Evolutionary conservation across 2,113 vertebrate genomes (phyloP), one percentile per base, ranked within the genome.

Genomic region (Oryzias javanicus): DNA sequence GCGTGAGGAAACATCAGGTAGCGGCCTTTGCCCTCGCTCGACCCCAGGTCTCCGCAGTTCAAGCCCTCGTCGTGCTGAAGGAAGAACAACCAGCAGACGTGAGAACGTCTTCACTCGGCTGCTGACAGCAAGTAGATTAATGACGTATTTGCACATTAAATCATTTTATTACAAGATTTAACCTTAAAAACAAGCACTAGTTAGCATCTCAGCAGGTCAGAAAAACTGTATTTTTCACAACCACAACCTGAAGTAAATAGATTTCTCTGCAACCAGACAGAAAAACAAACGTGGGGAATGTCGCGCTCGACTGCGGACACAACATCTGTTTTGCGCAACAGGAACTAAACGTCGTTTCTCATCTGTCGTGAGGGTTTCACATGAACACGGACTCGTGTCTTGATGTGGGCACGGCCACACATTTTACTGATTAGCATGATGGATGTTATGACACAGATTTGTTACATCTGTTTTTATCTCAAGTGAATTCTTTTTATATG

Each of bases 1-100:
- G 93, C 93, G 0, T 92, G 72, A 51, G 90, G 91, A 64, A 90
- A 94, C 93, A 94, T 94, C 80, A 94, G 82, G 75, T 86, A 94
- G 20, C 89, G 84, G 49, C 93, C 93, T 60, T 89, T 84, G 0
- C 76, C 82, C 1, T 60, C 79, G 0, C 49, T 52, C 1, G 89
- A 80, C n/a, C 78, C 83, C 0, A 89, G 81, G 46, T 64, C 53
- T 4, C 88, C 89, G 7, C 93, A 94, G 49, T 91, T 78, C 4
- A 64, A 14, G 42, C 73, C 89, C 55, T 91, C 88, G 20, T 94
- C 93, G 1, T 94, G 93, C 93, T 94, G 66, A 20, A 64, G 42
- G 7, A 58, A n/a, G 72, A 71, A 0, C 2, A 55, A 66, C 1
- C 17, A 0, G 14, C 29, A 0, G 46, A n/a, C 44, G 10, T 47